These are phyloP conservation scores for Calephelis nemesis DNA, from an alignment of 1,140 invertebrate genomes.

Conservation along the genomic window DNA sequence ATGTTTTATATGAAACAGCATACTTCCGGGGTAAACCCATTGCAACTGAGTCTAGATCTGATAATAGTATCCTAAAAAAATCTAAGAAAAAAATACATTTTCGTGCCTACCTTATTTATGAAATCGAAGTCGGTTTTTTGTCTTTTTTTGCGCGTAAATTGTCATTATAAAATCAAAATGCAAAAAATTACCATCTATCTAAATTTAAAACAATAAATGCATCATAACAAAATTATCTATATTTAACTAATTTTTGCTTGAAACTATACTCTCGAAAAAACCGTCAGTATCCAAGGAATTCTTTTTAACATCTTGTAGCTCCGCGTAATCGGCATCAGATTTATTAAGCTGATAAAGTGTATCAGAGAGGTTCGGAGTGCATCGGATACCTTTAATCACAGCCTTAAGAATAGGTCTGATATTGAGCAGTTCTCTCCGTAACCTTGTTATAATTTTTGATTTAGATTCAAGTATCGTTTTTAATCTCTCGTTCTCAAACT, in stretches of 20 bases:
- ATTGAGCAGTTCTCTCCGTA: conserved; percentile 37
- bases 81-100: too few relatives aligned
- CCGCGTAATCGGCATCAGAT: conserved; percentile 32
- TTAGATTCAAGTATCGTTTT: conserved; percentile 39
- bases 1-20: too few relatives aligned
- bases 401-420: conserved; percentile 37
- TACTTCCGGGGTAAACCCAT: too few relatives aligned
- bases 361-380: conserved; percentile 14
- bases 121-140: too few relatives aligned
- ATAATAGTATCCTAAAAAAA: too few relatives aligned
- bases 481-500: conserved; percentile 46
- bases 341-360: conserved; percentile 7
- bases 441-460: conserved; percentile 39
- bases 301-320: conserved; percentile 33
- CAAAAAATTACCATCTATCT: not conserved
- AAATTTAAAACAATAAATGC: too few relatives aligned
- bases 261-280: conserved; percentile 13
- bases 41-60: too few relatives aligned
- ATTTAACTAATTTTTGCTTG: conserved; percentile 9
- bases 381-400: conserved; percentile 38
- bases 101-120: too few relatives aligned
- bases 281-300: conserved; percentile 21
- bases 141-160: too few relatives aligned
- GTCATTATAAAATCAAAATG: not conserved
- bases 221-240: too few relatives aligned